Conservation (phyloP, 2,797 vertebrate genomes). For the Acanthopagrus latus region DNA sequence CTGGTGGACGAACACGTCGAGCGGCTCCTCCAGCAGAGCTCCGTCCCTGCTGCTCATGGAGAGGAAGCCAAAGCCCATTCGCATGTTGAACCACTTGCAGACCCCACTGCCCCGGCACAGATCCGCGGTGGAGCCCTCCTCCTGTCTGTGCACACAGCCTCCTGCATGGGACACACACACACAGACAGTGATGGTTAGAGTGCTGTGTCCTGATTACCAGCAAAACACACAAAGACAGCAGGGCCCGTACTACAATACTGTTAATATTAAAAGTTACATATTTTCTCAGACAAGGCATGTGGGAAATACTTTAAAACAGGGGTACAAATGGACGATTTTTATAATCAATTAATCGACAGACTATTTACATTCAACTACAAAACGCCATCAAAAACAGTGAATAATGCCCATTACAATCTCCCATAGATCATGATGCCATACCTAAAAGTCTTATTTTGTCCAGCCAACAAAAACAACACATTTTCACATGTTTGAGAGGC, state of each 20-base stretch:
- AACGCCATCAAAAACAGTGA: background rate
- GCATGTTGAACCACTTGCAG: constrained; percentile 96
- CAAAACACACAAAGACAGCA: background rate
- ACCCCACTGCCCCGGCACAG: constrained; percentile 87
- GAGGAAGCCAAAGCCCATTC: constrained; percentile 96
- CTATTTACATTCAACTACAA: background rate
- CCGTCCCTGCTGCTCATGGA: constrained; percentile 92
- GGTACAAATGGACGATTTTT: background rate
- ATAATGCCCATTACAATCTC: too few relatives aligned
- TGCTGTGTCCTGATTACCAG: background rate
- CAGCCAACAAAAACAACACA: background rate
- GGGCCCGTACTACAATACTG: background rate
- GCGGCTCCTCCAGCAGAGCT: constrained; percentile 84
- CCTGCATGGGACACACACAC: constrained; percentile 45
- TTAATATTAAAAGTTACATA: too few relatives aligned
- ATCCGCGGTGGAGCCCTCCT: constrained; percentile 70
- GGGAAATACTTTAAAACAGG: too few relatives aligned
- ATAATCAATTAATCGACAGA: background rate
- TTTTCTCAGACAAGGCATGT: too few relatives aligned
- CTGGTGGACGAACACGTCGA: constrained; percentile 97
- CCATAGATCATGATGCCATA: background rate
- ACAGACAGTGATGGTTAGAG: background rate
- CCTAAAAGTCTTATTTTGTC: too few relatives aligned
- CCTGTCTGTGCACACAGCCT: constrained; percentile 80
- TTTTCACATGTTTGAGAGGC: background rate